Percentiles rank a stretch among this genome's conserved stretches.
phyloP scores from a whole-genome alignment of 2,888 invertebrate genomes.

The Drosophila anceps region DNA sequence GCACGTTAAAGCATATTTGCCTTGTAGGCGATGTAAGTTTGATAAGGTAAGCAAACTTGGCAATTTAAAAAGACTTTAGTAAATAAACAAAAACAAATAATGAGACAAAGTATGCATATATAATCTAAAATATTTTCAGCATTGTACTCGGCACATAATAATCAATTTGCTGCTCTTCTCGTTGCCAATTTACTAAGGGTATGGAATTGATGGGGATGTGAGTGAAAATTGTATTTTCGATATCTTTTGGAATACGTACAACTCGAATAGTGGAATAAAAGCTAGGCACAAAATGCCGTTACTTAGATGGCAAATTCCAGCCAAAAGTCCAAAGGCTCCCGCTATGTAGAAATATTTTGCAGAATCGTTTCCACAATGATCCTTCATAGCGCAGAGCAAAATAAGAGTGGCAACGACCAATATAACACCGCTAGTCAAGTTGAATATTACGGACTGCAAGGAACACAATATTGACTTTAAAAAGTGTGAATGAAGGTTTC shows the following conservation, averaged over 20 bases:
- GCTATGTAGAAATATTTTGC: slow-evolving; percentile 38
- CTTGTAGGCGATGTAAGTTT: not conserved
- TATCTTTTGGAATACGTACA: slow-evolving; percentile 49
- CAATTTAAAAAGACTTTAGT: not conserved
- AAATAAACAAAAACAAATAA: not conserved
- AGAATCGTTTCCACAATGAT: slow-evolving; percentile 58
- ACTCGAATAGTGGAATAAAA: slow-evolving; percentile 57
- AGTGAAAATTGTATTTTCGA: not conserved
- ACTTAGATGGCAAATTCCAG: slow-evolving; percentile 57
- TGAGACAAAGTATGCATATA: not conserved
- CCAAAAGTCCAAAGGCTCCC: slow-evolving; percentile 38
- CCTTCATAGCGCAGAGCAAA: slow-evolving; percentile 43
- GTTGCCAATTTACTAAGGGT: not conserved
- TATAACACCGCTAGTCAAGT: slow-evolving; percentile 51
- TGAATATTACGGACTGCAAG: slow-evolving; percentile 60
- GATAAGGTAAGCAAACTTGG: too few relatives aligned
- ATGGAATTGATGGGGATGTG: too few relatives aligned
- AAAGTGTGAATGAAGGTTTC: not conserved
- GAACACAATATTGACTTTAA: not conserved
- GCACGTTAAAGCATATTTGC: not conserved
- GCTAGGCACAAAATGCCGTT: slow-evolving; percentile 58
- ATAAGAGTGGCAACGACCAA: slow-evolving; percentile 24
- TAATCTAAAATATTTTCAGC: not conserved
- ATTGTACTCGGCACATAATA: not conserved
- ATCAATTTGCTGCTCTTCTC: not conserved